These are phyloP conservation scores for Poecilia picta DNA, from an alignment of 2,797 vertebrate species.

Conservation along the genomic window DNA sequence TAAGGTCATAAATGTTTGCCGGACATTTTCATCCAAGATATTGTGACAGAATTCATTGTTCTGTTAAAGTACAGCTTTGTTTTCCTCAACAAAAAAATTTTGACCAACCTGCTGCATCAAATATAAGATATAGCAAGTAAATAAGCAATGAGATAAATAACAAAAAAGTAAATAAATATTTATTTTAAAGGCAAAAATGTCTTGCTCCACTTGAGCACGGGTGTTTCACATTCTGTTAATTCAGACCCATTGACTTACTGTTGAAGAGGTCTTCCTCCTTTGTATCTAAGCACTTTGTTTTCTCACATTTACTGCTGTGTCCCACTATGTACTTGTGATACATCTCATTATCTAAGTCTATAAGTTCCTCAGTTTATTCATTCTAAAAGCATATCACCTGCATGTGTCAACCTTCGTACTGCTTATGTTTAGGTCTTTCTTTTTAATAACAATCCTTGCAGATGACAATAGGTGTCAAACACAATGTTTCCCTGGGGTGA, in stretches of 20 bases:
- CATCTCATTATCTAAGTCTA: neutral
- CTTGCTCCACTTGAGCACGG: neutral
- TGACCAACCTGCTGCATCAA: neutral
- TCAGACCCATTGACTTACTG: too few relatives aligned
- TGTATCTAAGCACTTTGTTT: neutral
- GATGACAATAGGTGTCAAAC: neutral
- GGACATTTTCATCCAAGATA: neutral
- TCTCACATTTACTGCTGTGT: neutral
- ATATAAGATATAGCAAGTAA: neutral
- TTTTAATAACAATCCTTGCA: neutral
- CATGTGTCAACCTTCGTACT: neutral
- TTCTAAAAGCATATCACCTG: neutral
- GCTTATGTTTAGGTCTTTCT: neutral
- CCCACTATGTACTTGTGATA: neutral
- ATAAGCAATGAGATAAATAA: too few relatives aligned
- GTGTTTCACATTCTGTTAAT: too few relatives aligned
- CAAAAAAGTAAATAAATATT: neutral
- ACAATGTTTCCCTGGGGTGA: neutral
- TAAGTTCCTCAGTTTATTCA: neutral
- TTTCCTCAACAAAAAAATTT: neutral
- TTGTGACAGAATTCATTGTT: neutral
- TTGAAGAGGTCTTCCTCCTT: too few relatives aligned
- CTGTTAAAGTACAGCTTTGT: neutral
- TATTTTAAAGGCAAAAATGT: neutral
- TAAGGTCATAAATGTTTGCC: neutral